phyloP scores from a whole-genome alignment of 2,888 invertebrate species.

The Clanis bilineata region DNA sequence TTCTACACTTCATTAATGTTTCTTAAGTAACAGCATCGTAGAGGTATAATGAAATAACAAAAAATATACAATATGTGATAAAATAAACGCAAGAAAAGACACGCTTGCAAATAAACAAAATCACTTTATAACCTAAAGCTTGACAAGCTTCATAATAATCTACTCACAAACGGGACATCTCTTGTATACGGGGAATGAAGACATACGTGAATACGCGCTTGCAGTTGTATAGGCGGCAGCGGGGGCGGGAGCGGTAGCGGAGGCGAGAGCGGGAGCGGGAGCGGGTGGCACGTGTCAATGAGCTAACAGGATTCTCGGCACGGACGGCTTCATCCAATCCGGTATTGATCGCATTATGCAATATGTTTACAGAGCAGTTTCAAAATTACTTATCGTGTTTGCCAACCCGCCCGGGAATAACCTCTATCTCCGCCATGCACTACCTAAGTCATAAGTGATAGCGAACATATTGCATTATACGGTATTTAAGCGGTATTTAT shows the following conservation, averaged over 20 bases:
- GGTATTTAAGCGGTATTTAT: too few relatives aligned
- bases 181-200: background rate
- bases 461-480: background rate
- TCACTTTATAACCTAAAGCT: background rate
- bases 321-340: constrained; percentile 10
- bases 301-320: constrained; percentile 8
- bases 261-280: background rate
- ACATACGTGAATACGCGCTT: background rate
- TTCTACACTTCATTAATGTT: too few relatives aligned
- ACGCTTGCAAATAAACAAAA: background rate
- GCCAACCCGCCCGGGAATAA: constrained; percentile 25
- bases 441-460: background rate
- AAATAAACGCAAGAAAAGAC: background rate
- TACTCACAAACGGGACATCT: background rate
- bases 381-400: constrained; percentile 40
- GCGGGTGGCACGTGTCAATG: constrained; percentile 10
- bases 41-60: too few relatives aligned
- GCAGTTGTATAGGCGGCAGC: background rate
- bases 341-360: constrained; percentile 22
- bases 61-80: too few relatives aligned
- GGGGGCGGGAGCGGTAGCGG: background rate
- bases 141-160: background rate
- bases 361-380: constrained; percentile 29
- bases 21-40: too few relatives aligned
- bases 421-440: constrained; percentile 21